Evolutionary conservation across 2,113 vertebrate genomes (phyloP).

Genomic region (Conger conger): DNA sequence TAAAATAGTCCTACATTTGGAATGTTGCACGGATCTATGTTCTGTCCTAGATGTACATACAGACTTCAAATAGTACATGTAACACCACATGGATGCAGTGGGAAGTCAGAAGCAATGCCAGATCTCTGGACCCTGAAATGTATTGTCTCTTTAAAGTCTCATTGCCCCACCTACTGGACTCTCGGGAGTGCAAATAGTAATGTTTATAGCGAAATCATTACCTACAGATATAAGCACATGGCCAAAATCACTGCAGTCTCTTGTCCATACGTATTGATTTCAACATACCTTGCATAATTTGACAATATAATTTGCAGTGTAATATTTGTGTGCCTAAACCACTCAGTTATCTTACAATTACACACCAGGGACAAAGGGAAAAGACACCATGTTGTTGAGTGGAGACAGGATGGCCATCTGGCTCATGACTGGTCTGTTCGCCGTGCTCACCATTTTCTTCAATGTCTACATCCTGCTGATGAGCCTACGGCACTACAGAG

Average conservation of each 20-base stretch:
- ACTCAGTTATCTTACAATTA: neutral
- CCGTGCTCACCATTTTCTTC: conserved; percentile 61
- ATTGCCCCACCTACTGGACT: conserved; percentile 12
- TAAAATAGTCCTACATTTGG: neutral
- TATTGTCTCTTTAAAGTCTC: neutral
- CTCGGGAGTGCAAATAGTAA: neutral
- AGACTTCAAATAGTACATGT: neutral
- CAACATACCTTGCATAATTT: neutral
- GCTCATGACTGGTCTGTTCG: conserved; percentile 54
- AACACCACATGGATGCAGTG: neutral
- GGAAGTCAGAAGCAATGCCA: neutral
- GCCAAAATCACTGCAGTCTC: neutral
- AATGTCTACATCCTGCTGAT: conserved; percentile 64
- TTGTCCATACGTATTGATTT: neutral
- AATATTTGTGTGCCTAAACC: neutral
- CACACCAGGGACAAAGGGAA: neutral
- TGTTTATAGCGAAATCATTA: neutral
- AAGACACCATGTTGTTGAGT: conserved; percentile 38
- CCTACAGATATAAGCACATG: neutral
- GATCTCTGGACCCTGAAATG: neutral
- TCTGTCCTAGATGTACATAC: neutral
- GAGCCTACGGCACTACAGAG: conserved; percentile 50
- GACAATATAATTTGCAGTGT: neutral
- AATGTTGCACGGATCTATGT: neutral
- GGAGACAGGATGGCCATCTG: conserved; percentile 49